These are phyloP conservation scores for Tanypteryx hageni DNA, from an alignment of 2,888 invertebrate genomes.

Conservation along the genomic window DNA sequence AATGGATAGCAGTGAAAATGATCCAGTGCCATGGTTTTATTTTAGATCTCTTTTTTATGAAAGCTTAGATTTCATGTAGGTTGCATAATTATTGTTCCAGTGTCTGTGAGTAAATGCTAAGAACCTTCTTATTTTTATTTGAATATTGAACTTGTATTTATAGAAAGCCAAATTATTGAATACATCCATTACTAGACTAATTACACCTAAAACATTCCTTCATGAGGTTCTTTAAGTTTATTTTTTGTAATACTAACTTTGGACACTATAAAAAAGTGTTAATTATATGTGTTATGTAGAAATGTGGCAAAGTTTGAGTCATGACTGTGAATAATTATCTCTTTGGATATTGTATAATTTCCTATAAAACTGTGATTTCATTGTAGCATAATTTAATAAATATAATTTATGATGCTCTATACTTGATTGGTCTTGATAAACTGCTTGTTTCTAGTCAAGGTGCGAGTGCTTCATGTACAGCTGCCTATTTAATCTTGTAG, in stretches of 20 bases:
- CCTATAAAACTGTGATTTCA: constrained; percentile 60
- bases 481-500: too few relatives aligned
- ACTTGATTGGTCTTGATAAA: background rate
- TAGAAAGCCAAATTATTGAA: constrained; percentile 8
- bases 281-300: constrained; percentile 31
- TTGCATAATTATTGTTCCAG: background rate
- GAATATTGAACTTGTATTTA: constrained; percentile 22
- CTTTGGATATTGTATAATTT: constrained; percentile 59
- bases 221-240: constrained; percentile 15
- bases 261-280: constrained; percentile 33
- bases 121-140: constrained; percentile 7
- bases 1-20: background rate
- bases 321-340: constrained; percentile 49
- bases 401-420: constrained; percentile 50
- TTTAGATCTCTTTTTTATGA: constrained; percentile 54
- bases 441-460: background rate
- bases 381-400: constrained; percentile 52
- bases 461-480: too few relatives aligned
- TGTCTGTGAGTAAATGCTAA: background rate
- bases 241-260: constrained; percentile 38
- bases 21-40: constrained; percentile 45
- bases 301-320: constrained; percentile 12
- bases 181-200: constrained; percentile 34
- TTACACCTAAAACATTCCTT: constrained; percentile 58
- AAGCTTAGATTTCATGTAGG: constrained; percentile 12